A percentile compares a stretch with the other conserved stretches of the same genome.
Conservation (phyloP, 2,888 invertebrate species). For the Thyatira batis region DNA sequence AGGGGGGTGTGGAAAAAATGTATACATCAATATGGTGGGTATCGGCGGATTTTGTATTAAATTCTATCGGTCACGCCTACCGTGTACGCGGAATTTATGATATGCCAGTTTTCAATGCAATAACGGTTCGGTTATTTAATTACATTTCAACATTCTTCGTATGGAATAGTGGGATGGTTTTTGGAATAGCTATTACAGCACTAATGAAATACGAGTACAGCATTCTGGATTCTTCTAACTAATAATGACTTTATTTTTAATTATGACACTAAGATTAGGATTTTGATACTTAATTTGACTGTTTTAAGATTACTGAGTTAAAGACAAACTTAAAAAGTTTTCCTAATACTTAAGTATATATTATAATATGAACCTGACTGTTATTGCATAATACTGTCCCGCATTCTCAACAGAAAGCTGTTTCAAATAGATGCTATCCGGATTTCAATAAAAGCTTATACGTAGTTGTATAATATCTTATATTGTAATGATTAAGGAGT, state of each 20-base stretch:
- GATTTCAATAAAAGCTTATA: background rate
- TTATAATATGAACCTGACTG: background rate
- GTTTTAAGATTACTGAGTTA: too few relatives aligned
- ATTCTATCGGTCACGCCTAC: conserved; percentile 71
- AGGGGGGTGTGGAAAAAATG: conserved; percentile 64
- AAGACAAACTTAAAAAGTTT: too few relatives aligned
- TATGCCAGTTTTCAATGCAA: conserved; percentile 44
- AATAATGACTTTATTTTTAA: too few relatives aligned
- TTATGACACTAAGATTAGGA: too few relatives aligned
- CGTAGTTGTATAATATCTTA: too few relatives aligned
- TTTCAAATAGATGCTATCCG: background rate
- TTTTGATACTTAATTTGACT: too few relatives aligned
- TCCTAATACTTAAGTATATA: background rate
- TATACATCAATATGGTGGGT: conserved; percentile 74
- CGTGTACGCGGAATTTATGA: conserved; percentile 58
- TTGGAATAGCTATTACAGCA: too few relatives aligned
- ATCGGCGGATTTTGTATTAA: conserved; percentile 73
- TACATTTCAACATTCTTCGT: conserved; percentile 15
- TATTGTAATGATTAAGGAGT: background rate
- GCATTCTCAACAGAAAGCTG: background rate
- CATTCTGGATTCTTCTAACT: too few relatives aligned
- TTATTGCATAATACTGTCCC: background rate
- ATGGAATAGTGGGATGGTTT: background rate
- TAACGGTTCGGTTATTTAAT: conserved; percentile 57
- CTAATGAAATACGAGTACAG: too few relatives aligned